Percentiles rank a stretch among this genome's conserved stretches.
Conservation (phyloP, 2,797 vertebrate species). For the Karalla daura region DNA sequence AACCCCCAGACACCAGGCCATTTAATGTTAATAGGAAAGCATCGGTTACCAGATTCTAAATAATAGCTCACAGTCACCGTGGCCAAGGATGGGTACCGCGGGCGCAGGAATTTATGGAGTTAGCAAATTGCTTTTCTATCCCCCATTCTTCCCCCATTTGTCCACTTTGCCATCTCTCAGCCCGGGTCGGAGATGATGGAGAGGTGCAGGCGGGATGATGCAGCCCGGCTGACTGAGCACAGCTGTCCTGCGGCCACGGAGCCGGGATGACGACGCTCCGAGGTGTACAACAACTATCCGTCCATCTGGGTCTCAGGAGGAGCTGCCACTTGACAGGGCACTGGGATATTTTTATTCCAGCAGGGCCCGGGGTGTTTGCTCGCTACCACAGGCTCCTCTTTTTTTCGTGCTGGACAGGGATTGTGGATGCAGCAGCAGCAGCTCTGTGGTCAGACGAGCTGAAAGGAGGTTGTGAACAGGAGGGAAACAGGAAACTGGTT, state of each 20-base stretch:
- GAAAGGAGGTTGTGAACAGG: neutral
- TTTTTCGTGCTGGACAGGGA: constrained; percentile 35
- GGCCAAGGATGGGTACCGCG: constrained; percentile 65
- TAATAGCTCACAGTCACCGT: constrained; percentile 74
- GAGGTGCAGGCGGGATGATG: constrained; percentile 54
- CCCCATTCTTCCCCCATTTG: constrained; percentile 68
- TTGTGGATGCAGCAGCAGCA: constrained; percentile 27
- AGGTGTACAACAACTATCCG: constrained; percentile 56
- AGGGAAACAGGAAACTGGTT: neutral
- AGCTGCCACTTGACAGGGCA: constrained; percentile 52
- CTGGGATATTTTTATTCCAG: constrained; percentile 65
- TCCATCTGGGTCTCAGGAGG: constrained; percentile 62
- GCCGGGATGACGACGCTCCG: constrained; percentile 52
- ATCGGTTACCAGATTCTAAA: constrained; percentile 83
- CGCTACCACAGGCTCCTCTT: constrained; percentile 40
- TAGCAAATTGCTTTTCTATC: constrained; percentile 82
- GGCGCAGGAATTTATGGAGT: constrained; percentile 78
- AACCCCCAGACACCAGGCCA: constrained; percentile 72
- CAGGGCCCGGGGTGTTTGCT: constrained; percentile 39
- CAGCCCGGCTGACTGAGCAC: constrained; percentile 62
- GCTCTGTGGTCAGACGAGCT: constrained; percentile 21
- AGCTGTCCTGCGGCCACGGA: constrained; percentile 64
- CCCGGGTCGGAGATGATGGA: constrained; percentile 61
- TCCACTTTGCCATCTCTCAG: constrained; percentile 60
- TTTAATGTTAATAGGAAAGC: constrained; percentile 82